Conservation (phyloP, 2,113 vertebrate species). For the Nothobranchius furzeri region DNA sequence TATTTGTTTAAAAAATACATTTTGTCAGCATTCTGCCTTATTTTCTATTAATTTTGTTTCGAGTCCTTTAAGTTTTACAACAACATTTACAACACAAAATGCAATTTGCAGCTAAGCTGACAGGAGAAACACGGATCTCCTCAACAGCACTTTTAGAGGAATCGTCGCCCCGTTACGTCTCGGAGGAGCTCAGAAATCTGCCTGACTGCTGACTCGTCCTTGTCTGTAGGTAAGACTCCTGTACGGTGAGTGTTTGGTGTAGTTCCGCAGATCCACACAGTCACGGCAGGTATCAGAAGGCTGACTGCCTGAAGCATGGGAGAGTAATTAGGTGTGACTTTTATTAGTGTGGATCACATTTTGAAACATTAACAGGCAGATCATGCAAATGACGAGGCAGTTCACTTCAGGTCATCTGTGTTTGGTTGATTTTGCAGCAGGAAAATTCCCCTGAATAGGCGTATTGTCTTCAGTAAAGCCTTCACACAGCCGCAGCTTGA, state of each 20-base stretch:
- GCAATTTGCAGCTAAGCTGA: conserved; percentile 2
- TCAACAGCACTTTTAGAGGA: not conserved
- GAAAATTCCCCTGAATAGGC: conserved; percentile 24
- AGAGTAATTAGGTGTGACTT: conserved; percentile 7
- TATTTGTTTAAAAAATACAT: not conserved
- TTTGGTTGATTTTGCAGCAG: conserved; percentile 25
- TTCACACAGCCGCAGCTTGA: conserved; percentile 16
- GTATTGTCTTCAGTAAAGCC: conserved; percentile 18
- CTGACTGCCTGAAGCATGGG: conserved; percentile 5
- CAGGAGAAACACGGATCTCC: not conserved
- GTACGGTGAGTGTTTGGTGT: too few species aligned
- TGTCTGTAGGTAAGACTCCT: conserved; percentile 8
- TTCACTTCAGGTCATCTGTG: conserved; percentile 14
- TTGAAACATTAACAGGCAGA: conserved; percentile 68
- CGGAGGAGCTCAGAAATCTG: not conserved
- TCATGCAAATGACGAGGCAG: conserved; percentile 63
- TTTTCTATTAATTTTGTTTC: too few species aligned
- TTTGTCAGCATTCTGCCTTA: too few species aligned
- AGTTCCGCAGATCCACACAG: not conserved
- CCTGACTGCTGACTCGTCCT: conserved; percentile 5
- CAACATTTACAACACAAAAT: not conserved
- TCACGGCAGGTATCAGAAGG: conserved; percentile 9
- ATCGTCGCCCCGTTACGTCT: too few species aligned
- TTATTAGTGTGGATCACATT: conserved; percentile 1
- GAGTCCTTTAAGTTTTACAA: too few species aligned